A percentile compares a stretch with the other conserved stretches of the same genome.
These are phyloP conservation scores for Podabrus alpinus DNA, from an alignment of 2,888 invertebrate species.

Conservation along the genomic window DNA sequence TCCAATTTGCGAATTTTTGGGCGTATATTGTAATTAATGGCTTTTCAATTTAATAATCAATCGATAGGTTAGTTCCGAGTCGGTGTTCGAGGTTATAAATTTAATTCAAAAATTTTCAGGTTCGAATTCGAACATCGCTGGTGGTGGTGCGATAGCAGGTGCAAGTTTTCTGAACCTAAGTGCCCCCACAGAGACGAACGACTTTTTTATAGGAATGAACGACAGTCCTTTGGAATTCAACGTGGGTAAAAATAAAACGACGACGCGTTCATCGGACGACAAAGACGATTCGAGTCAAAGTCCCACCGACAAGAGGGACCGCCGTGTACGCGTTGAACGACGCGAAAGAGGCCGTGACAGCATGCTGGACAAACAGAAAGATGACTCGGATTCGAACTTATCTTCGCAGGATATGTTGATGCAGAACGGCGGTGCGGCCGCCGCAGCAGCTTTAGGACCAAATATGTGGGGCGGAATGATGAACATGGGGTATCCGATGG, in stretches of 20 bases:
- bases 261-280: conserved; percentile 54
- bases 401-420: conserved; percentile 47
- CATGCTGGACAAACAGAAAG: conserved; percentile 50
- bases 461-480: conserved; percentile 54
- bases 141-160: conserved; percentile 21
- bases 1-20: neutral
- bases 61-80: conserved; percentile 24
- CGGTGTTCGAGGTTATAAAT: neutral
- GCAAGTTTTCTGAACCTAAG: conserved; percentile 22
- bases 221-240: conserved; percentile 68
- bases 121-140: conserved; percentile 24
- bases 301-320: conserved; percentile 44
- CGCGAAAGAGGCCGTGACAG: conserved; percentile 51
- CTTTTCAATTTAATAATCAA: conserved; percentile 35
- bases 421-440: conserved; percentile 40
- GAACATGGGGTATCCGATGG: conserved; percentile 59
- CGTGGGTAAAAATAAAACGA: conserved; percentile 63
- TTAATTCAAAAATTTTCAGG: conserved; percentile 6
- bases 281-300: conserved; percentile 55
- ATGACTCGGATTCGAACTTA: conserved; percentile 56
- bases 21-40: conserved; percentile 20
- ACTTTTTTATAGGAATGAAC: conserved; percentile 54
- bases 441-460: conserved; percentile 39
- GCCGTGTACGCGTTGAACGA: conserved; percentile 37
- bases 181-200: conserved; percentile 31